Evolutionary conservation across 2,797 vertebrate genomes (phyloP).

Genomic region (Mastacembelus armatus): DNA sequence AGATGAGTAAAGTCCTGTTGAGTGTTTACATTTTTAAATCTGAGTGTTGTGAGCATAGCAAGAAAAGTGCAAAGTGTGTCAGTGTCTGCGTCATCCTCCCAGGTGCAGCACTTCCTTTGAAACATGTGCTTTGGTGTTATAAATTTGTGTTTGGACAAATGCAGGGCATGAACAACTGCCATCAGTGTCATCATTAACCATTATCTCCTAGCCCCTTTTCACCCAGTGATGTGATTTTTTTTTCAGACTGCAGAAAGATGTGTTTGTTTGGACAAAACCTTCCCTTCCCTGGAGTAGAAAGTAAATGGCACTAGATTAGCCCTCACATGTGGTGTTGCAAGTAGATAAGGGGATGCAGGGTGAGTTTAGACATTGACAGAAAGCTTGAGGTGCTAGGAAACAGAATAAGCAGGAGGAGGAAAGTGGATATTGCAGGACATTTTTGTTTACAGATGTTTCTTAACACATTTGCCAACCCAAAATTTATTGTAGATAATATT

Average conservation of each 20-base stretch:
- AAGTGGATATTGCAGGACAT: neutral
- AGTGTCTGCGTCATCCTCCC: slow-evolving; percentile 35
- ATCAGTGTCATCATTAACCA: neutral
- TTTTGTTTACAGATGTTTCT: neutral
- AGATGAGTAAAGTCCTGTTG: too few relatives aligned
- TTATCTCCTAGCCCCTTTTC: neutral
- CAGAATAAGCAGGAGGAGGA: neutral
- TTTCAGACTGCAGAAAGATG: slow-evolving; percentile 17
- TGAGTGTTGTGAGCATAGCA: slow-evolving; percentile 29
- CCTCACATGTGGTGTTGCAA: neutral
- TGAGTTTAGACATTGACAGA: neutral
- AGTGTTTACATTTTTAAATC: slow-evolving; percentile 34
- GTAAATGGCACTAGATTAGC: slow-evolving; percentile 20
- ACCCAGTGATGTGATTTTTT: neutral
- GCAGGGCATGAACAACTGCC: slow-evolving; percentile 18
- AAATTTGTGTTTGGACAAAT: slow-evolving; percentile 31
- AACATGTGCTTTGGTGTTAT: slow-evolving; percentile 1
- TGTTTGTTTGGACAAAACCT: slow-evolving; percentile 14
- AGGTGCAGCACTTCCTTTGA: neutral
- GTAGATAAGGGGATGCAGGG: neutral
- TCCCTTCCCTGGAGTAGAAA: neutral
- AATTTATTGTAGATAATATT: neutral
- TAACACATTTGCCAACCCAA: neutral
- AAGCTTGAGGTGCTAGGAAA: neutral
- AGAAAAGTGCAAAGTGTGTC: slow-evolving; percentile 65